Base-by-base conservation (phyloP, 2,113 vertebrate genomes). In the Stomatorhinus ivindoensis region DNA sequence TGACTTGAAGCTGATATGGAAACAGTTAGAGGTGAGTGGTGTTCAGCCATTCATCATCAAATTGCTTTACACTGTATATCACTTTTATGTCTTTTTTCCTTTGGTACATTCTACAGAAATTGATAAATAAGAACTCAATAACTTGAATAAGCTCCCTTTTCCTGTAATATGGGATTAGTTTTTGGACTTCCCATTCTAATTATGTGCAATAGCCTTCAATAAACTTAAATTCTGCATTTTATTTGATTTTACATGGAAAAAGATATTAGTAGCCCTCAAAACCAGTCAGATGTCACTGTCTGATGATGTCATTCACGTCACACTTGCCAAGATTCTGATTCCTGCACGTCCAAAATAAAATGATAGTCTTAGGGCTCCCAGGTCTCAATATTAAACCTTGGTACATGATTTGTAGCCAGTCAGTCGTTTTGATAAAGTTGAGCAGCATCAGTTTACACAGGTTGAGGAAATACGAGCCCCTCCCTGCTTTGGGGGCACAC, bases 1-100 rank as follows among this genome's bases (percentile, higher is more conserved):
- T 92, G 92, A 93, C 90, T 87, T 91, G 85, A 92, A 92, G 91
- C 65, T 88, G 92, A 94, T 89, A 92, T 92, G 93, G 92, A 91
- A 94, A 90, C 93, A 93, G 92, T 91, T 88, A 91, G 90, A 82
- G 91, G 87, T 93, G 93, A 92, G 91, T 90, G 19, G 6, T 19
- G 35, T 44, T 83, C 35, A 92, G 90, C 91, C 93, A 92, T 90
- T 91, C 88, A 61, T 91, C 84, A 48, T 93, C 91, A 93, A 93
- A 93, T 88, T 39, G 76, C 89, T 87, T 61, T 51, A 31, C 88
- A 86, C 21, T 80, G 55, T 88, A 90, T 61, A 91, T 91, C 91
- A 89, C 90, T 76, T 90, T 89, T 92, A 91, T 93, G 92, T 89
- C 90, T 90, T 89, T 90, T 47, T 35, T 92, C 89, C 88, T 90